phyloP scores from a whole-genome alignment of 2,888 invertebrate species.

The Cataglyphis albicans region DNA sequence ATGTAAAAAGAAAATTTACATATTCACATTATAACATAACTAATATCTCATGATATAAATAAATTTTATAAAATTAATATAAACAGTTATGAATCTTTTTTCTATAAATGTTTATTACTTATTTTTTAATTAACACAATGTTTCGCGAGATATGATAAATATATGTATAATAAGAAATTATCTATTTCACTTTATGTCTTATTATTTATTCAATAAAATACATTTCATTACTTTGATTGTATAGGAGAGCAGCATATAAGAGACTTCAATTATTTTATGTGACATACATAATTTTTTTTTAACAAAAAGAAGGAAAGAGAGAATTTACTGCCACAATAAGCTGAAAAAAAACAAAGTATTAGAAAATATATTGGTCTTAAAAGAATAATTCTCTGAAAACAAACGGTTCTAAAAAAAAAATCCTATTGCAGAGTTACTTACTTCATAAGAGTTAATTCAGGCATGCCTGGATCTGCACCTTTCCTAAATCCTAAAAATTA shows the following conservation, averaged over 20 bases:
- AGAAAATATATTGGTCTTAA: slow-evolving; percentile 17
- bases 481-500: slow-evolving; percentile 88
- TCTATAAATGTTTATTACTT: too few relatives aligned
- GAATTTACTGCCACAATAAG: slow-evolving; percentile 84
- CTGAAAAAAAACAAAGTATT: slow-evolving; percentile 80
- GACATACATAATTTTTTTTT: slow-evolving; percentile 10
- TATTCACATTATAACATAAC: too few relatives aligned
- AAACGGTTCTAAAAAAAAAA: neutral
- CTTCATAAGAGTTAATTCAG: slow-evolving; percentile 88
- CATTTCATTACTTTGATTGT: neutral
- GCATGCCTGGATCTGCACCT: slow-evolving; percentile 91
- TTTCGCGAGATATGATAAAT: too few relatives aligned
- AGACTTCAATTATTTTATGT: neutral
- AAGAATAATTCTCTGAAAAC: neutral
- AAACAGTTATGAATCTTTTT: too few relatives aligned
- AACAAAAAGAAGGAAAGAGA: too few relatives aligned
- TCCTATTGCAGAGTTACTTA: slow-evolving; percentile 77
- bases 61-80: too few relatives aligned
- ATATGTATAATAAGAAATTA: too few relatives aligned
- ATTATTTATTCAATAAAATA: slow-evolving; percentile 20
- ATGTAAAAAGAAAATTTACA: too few relatives aligned
- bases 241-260: neutral
- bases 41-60: too few relatives aligned
- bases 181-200: neutral
- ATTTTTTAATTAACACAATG: too few relatives aligned